Evolutionary conservation across 2,888 invertebrate genomes (phyloP), one percentile per base, ranked within the genome.

Genomic region (Lysandra bellargus): DNA sequence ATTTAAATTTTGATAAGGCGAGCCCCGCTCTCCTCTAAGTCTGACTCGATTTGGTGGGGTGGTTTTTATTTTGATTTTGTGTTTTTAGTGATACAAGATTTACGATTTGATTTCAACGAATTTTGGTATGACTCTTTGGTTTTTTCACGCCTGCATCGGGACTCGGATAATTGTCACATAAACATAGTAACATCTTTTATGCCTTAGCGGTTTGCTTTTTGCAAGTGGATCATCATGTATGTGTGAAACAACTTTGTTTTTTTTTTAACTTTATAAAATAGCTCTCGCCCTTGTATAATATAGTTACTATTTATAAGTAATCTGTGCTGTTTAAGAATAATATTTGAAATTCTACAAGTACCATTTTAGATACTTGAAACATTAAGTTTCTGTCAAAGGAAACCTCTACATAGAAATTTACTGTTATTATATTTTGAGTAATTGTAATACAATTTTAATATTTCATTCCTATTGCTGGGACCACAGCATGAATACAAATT

Each of bases 1-100:
- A 94, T 94, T 94, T 94, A 94, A 94, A 94, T 94, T 94, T 94
- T 94, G 94, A 94, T 94, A 94, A 94, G 94, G 94, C 93, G 88
- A 92, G 89, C 89, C 90, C 90, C 90, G 93, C 94, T 94, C 92
- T 90, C 90, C 89, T 88, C 90, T 91, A 92, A 92, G 89, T 91
- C 90, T 89, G 85, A 80, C 79, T 79, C 80, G 79, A 87, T 89
- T 88, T 85, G 87, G 89, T 90, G 90, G 87, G 89, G 89, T 86
- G 88, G 86, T 87, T 92, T 92, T 92, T 90, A 87, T 90, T 90
- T 88, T 86, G 86, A 85, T 87, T 89, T 85, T 85, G 86, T 87
- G 87, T 90, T 89, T 84, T 84, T 84, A 84, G 85, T 85, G 85
- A 85, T 86, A 85, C 84, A 84, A 84, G 86, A 85, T 86, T 85